Evolutionary conservation across 2,888 invertebrate species (phyloP).

Genomic region (Agrenia bidenticulata): DNA sequence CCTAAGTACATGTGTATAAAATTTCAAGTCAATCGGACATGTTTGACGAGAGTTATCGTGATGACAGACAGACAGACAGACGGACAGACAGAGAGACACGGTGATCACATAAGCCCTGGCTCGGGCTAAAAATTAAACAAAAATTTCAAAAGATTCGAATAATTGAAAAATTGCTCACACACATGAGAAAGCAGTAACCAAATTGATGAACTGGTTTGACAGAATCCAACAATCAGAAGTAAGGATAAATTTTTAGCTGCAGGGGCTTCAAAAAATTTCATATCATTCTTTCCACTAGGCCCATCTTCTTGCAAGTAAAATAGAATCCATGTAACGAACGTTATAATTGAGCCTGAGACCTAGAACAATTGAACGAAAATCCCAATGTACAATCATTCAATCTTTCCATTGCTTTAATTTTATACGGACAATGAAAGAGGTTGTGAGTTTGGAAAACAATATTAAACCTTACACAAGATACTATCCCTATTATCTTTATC

Average conservation of each 20-base stretch:
- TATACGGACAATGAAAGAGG: neutral
- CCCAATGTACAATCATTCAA: constrained; percentile 17
- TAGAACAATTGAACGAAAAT: constrained; percentile 8
- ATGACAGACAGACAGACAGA: too few species aligned
- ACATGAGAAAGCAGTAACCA: constrained; percentile 35
- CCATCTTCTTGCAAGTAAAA: constrained; percentile 2
- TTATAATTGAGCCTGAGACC: constrained; percentile 36
- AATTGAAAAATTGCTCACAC: neutral
- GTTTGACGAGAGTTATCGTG: too few species aligned
- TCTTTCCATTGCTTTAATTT: neutral
- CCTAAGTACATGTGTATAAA: too few species aligned
- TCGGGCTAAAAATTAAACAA: neutral
- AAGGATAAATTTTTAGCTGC: constrained; percentile 15
- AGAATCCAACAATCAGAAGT: constrained; percentile 29
- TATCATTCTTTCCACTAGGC: constrained; percentile 9
- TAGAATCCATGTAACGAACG: constrained; percentile 30
- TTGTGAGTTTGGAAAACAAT: neutral
- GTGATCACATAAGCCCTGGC: too few species aligned
- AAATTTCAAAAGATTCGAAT: too few species aligned
- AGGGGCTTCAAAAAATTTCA: constrained; percentile 7
- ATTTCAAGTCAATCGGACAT: too few species aligned
- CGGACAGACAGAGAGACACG: too few species aligned
- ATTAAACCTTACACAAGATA: constrained; percentile 26
- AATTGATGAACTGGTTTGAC: constrained; percentile 32
- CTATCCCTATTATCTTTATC: constrained; percentile 22